phyloP scores from a whole-genome alignment of 2,797 vertebrate genomes.

The Xerus rutilus region DNA sequence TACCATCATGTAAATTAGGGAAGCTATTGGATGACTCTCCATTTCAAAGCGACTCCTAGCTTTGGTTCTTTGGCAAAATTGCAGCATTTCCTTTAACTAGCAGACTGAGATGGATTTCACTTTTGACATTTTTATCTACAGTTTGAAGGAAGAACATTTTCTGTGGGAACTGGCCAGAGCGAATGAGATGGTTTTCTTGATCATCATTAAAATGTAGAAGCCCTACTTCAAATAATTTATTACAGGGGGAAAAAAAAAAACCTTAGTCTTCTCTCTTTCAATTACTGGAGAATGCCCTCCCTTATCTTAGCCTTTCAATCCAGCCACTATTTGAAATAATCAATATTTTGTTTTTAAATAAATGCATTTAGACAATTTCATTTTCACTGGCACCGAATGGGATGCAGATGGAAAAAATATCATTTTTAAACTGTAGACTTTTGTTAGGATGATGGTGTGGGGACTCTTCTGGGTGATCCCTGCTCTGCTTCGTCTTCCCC shows the following conservation, averaged over 20 bases:
- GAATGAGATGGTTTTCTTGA: slow-evolving; percentile 64
- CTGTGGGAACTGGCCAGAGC: background rate
- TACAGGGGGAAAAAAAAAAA: background rate
- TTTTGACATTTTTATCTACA: slow-evolving; percentile 48
- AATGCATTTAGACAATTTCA: slow-evolving; percentile 53
- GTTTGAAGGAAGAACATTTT: slow-evolving; percentile 52
- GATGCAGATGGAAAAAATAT: background rate
- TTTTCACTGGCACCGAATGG: slow-evolving; percentile 12
- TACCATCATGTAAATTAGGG: background rate
- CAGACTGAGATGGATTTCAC: slow-evolving; percentile 6
- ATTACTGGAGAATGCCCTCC: background rate
- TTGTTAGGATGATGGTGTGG: background rate
- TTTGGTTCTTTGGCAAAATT: slow-evolving; percentile 20
- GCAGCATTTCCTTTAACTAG: slow-evolving; percentile 33
- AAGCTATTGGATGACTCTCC: background rate
- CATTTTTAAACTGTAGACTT: background rate
- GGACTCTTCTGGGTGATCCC: background rate
- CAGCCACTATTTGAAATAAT: slow-evolving; percentile 67
- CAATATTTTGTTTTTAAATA: slow-evolving; percentile 72
- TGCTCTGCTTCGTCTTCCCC: background rate
- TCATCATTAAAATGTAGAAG: slow-evolving; percentile 63
- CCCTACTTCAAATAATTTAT: slow-evolving; percentile 61
- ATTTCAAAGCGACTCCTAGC: background rate
- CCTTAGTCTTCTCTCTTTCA: slow-evolving; percentile 14
- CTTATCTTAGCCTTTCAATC: slow-evolving; percentile 51